Percentiles rank a stretch among this genome's conserved stretches.
These are phyloP conservation scores for Sebastolobus altivelis DNA, from an alignment of 2,797 vertebrate genomes.

Conservation along the genomic window DNA sequence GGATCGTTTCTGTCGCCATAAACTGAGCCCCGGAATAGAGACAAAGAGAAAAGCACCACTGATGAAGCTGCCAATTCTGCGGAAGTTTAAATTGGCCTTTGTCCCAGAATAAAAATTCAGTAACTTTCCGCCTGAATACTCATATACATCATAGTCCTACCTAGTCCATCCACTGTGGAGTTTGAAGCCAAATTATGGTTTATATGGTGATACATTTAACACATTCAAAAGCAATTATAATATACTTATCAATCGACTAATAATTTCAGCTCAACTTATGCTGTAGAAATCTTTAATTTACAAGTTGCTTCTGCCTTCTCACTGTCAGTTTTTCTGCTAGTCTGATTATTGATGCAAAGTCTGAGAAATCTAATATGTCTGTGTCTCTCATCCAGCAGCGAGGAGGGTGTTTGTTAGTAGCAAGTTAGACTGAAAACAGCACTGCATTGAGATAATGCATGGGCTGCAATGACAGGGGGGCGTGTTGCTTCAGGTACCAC, in stretches of 20 bases:
- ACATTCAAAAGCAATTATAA: neutral
- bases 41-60: neutral
- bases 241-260: neutral
- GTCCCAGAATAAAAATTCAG: constrained; percentile 1
- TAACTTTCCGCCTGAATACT: constrained; percentile 12
- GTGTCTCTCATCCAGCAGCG: neutral
- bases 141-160: neutral
- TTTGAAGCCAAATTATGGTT: neutral
- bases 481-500: neutral
- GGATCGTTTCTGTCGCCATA: neutral
- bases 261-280: neutral
- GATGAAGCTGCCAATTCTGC: constrained; percentile 12
- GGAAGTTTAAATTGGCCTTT: constrained; percentile 18
- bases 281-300: neutral
- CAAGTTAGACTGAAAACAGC: neutral
- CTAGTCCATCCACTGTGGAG: neutral
- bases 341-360: neutral
- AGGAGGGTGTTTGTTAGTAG: neutral
- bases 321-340: neutral
- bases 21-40: neutral
- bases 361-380: neutral
- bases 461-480: neutral
- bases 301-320: neutral
- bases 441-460: neutral
- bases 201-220: neutral